Conservation (phyloP, 2,888 invertebrate species). For the Cybosia mesomella region DNA sequence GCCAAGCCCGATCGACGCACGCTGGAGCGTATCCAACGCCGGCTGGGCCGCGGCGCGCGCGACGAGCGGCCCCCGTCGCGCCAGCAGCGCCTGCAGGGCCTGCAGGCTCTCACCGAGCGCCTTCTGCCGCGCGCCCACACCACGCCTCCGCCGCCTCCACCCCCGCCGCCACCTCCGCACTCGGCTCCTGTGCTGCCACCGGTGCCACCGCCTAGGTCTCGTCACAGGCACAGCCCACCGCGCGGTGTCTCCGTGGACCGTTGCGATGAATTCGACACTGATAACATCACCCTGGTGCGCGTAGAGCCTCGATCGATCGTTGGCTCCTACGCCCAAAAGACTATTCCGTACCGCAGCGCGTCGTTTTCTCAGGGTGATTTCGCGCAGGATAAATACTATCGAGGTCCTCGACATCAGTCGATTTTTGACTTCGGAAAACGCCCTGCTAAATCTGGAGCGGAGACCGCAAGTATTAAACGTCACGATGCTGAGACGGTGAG, state of each 20-base stretch:
- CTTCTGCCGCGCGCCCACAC: conserved; percentile 88
- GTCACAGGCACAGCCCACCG: conserved; percentile 83
- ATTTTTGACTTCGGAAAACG: conserved; percentile 80
- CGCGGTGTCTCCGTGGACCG: conserved; percentile 82
- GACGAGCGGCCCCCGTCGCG: conserved; percentile 83
- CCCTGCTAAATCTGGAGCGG: conserved; percentile 59
- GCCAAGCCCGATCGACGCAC: conserved; percentile 88
- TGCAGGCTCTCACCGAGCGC: conserved; percentile 93
- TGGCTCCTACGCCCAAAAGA: conserved; percentile 88
- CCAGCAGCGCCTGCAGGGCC: conserved; percentile 91
- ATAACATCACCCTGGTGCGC: conserved; percentile 84
- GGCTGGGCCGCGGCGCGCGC: conserved; percentile 88
- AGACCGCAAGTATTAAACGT: conserved; percentile 59
- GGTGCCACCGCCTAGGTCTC: conserved; percentile 85
- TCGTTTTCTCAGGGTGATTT: conserved; percentile 96
- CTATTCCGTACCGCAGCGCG: conserved; percentile 93
- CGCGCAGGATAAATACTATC: conserved; percentile 86
- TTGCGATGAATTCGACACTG: conserved; percentile 79
- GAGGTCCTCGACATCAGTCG: conserved; percentile 73
- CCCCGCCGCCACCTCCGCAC: conserved; percentile 78
- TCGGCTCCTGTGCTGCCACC: conserved; percentile 87
- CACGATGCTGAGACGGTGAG: conserved; percentile 71
- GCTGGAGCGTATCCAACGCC: conserved; percentile 94
- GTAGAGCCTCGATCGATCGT: conserved; percentile 88
- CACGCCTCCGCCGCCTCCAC: conserved; percentile 66